A percentile compares a stretch with the other conserved stretches of the same genome.
phyloP scores from a whole-genome alignment of 2,113 vertebrate species.

The Pristiophorus japonicus region DNA sequence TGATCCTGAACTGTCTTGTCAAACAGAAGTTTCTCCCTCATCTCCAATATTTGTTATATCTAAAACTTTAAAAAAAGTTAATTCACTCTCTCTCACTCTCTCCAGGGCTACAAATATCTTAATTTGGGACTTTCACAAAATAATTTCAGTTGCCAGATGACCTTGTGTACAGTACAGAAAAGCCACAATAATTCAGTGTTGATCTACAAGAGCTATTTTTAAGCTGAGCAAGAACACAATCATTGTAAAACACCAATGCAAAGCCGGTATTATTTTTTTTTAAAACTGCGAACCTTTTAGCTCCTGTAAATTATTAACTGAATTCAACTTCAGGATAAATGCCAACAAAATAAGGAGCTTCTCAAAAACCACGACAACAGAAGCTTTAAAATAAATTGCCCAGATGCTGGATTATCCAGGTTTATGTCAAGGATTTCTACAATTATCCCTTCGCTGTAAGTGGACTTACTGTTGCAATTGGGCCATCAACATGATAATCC shows the following conservation, averaged over 20 bases:
- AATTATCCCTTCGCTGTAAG: background rate
- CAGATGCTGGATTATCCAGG: constrained; percentile 15
- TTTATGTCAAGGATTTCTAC: background rate
- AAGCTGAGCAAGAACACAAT: background rate
- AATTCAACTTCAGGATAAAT: constrained; percentile 42
- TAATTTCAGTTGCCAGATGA: background rate
- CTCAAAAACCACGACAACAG: constrained; percentile 37
- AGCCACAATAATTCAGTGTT: background rate
- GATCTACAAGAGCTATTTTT: background rate
- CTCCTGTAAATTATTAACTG: constrained; percentile 41
- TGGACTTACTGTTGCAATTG: constrained; percentile 84
- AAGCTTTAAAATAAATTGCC: constrained; percentile 19
- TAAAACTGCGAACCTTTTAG: constrained; percentile 43
- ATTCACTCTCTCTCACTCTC: too few species aligned
- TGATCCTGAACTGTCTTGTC: too few species aligned
- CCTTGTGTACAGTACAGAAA: background rate
- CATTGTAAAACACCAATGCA: background rate
- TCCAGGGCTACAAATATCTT: background rate
- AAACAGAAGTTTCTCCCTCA: too few species aligned
- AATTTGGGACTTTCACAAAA: background rate
- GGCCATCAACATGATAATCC: constrained; percentile 95
- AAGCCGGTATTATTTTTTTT: background rate
- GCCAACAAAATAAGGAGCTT: constrained; percentile 39
- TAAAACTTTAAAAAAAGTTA: too few species aligned
- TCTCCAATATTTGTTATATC: too few species aligned